Evolutionary conservation across 2,888 invertebrate species (phyloP).

Genomic region (Subacronicta megacephala): DNA sequence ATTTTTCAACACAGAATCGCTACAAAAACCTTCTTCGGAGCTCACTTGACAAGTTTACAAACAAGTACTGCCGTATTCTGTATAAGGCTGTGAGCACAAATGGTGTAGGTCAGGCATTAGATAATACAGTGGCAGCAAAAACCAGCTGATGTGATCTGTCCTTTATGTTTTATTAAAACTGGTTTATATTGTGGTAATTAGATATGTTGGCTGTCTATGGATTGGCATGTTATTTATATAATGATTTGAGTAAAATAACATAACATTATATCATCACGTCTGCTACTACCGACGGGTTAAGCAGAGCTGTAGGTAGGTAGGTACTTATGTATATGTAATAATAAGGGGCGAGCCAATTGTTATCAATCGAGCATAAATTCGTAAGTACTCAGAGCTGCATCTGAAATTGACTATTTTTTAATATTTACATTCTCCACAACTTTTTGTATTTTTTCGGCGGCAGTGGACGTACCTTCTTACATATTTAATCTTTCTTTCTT

Average conservation of each 20-base stretch:
- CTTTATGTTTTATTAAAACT: slow-evolving; percentile 30
- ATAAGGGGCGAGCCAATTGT: too few relatives aligned
- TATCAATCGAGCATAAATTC: too few relatives aligned
- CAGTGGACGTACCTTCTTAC: too few relatives aligned
- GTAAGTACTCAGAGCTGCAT: too few relatives aligned
- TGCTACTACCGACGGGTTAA: too few relatives aligned
- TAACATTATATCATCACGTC: too few relatives aligned
- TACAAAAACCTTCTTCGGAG: background rate
- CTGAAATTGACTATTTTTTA: too few relatives aligned
- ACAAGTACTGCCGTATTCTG: slow-evolving; percentile 24
- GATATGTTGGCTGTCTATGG: background rate
- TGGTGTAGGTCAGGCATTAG: slow-evolving; percentile 58
- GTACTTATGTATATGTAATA: too few relatives aligned
- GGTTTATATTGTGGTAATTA: slow-evolving; percentile 20
- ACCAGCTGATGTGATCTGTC: slow-evolving; percentile 26
- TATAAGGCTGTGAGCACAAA: slow-evolving; percentile 20
- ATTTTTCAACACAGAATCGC: background rate
- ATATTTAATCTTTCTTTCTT: too few relatives aligned
- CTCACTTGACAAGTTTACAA: slow-evolving; percentile 5
- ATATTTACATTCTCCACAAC: too few relatives aligned
- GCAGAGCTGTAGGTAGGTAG: too few relatives aligned
- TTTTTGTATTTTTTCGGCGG: too few relatives aligned
- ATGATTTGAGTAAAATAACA: background rate
- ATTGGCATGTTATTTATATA: background rate
- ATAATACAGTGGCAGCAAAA: slow-evolving; percentile 32